These are phyloP conservation scores for Glomeris maerens DNA, from an alignment of 1,140 invertebrate species.

Conservation along the genomic window DNA sequence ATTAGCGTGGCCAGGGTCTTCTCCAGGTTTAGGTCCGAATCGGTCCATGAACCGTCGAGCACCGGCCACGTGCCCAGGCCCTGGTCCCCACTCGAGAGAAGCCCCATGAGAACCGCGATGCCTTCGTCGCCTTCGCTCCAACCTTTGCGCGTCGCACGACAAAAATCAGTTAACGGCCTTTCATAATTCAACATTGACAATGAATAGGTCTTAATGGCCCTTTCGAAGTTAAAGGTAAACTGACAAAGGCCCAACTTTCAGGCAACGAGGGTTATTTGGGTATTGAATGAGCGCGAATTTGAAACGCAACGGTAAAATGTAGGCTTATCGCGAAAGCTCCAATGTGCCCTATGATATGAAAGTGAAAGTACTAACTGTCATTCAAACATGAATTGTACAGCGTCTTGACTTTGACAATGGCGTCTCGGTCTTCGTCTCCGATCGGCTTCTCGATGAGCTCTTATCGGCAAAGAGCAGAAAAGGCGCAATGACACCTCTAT, in stretches of 20 bases:
- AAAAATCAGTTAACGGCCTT: not conserved
- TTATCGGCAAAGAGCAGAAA: constrained; percentile 9
- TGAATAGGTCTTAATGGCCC: too few relatives aligned
- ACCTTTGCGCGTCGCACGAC: not conserved
- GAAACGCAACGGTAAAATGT: too few relatives aligned
- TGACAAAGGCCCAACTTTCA: too few relatives aligned
- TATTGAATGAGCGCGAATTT: too few relatives aligned
- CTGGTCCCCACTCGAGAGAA: constrained; percentile 32
- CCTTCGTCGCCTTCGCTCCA: constrained; percentile 23
- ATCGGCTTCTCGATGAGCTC: constrained; percentile 25
- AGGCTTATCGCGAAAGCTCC: too few relatives aligned
- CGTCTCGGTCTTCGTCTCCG: constrained; percentile 25
- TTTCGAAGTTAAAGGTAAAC: too few relatives aligned
- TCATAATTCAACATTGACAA: too few relatives aligned
- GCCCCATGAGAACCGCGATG: constrained; percentile 25
- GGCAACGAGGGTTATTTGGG: too few relatives aligned
- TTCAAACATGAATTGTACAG: constrained; percentile 40
- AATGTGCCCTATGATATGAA: not conserved
- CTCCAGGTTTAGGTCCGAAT: constrained; percentile 24
- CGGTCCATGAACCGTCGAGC: constrained; percentile 21
- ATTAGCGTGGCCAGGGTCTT: too few relatives aligned
- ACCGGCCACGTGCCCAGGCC: constrained; percentile 38
- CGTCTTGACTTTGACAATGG: constrained; percentile 33
- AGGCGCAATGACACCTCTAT: not conserved
- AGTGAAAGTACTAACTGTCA: constrained; percentile 28